Evolutionary conservation across 2,888 invertebrate species (phyloP).

Genomic region (Choreutis nemorana): DNA sequence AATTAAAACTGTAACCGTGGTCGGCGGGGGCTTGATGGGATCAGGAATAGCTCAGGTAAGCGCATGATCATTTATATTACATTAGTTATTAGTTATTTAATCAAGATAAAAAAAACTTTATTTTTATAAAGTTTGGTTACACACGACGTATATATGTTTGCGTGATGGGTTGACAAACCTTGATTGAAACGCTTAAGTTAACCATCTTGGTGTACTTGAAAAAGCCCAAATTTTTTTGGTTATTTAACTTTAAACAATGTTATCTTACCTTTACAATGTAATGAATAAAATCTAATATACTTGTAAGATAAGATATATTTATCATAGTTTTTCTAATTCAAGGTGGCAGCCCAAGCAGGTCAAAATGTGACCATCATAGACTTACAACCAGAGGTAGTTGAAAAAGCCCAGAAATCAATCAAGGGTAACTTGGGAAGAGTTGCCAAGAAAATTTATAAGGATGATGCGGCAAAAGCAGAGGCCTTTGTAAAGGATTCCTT

Average conservation of each 20-base stretch:
- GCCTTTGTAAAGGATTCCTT: slow-evolving; percentile 72
- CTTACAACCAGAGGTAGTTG: slow-evolving; percentile 72
- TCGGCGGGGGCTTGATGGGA: slow-evolving; percentile 92
- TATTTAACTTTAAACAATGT: no score
- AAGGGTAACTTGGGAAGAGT: slow-evolving; percentile 75
- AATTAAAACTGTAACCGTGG: slow-evolving; percentile 83
- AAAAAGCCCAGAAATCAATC: slow-evolving; percentile 77
- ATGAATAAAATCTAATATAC: no score
- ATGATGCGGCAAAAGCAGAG: slow-evolving; percentile 68
- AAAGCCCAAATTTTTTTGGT: no score
- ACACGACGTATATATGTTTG: no score
- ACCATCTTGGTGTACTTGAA: no score
- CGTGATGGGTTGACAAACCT: no score
- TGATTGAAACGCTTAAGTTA: no score
- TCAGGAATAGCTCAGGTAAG: slow-evolving; percentile 88
- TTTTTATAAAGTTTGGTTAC: neutral
- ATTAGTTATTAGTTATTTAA: neutral
- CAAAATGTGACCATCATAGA: slow-evolving; percentile 85
- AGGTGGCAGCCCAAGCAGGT: slow-evolving; percentile 87
- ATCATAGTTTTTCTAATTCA: no score
- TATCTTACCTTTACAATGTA: no score
- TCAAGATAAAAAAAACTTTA: neutral
- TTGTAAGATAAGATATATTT: no score
- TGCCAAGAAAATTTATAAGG: slow-evolving; percentile 80
- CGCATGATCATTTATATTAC: slow-evolving; percentile 1